phyloP scores from a whole-genome alignment of 2,888 invertebrate genomes.

The Sthenelais limicola region DNA sequence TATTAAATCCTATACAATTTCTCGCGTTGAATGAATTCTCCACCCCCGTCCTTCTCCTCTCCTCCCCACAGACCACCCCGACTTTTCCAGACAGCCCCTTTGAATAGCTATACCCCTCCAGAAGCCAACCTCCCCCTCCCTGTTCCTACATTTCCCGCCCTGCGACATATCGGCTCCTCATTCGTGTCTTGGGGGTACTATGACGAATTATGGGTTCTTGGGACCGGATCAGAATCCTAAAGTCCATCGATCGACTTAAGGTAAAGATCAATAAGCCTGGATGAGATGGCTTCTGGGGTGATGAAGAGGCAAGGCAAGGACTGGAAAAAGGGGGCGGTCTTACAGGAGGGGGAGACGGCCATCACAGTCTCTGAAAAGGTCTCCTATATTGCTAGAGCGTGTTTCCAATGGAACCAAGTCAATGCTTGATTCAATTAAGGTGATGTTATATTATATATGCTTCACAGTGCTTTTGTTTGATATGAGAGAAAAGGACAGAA shows the following conservation, averaged over 20 bases:
- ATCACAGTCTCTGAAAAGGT: too few species aligned
- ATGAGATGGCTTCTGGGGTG: constrained; percentile 17
- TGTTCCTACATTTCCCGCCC: not conserved
- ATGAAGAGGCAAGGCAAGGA: constrained; percentile 12
- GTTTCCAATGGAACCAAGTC: not conserved
- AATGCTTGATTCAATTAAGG: not conserved
- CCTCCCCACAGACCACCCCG: constrained; percentile 1
- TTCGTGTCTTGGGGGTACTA: not conserved
- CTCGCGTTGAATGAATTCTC: not conserved
- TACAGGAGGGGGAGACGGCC: too few species aligned
- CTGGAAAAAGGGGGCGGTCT: too few species aligned
- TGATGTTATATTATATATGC: not conserved
- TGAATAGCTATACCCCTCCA: too few species aligned
- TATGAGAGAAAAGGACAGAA: not conserved
- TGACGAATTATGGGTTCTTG: constrained; percentile 22
- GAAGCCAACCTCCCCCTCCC: constrained; percentile 1
- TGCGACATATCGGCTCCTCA: not conserved
- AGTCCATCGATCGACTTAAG: constrained; percentile 39
- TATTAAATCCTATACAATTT: not conserved
- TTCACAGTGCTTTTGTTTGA: not conserved
- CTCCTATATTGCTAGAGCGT: too few species aligned
- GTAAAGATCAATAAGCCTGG: constrained; percentile 28
- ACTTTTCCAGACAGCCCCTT: too few species aligned
- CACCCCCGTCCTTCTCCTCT: not conserved
- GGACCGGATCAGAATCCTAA: constrained; percentile 33